Evolutionary conservation across 2,888 invertebrate species (phyloP).

Genomic region (Lycia hirtaria): DNA sequence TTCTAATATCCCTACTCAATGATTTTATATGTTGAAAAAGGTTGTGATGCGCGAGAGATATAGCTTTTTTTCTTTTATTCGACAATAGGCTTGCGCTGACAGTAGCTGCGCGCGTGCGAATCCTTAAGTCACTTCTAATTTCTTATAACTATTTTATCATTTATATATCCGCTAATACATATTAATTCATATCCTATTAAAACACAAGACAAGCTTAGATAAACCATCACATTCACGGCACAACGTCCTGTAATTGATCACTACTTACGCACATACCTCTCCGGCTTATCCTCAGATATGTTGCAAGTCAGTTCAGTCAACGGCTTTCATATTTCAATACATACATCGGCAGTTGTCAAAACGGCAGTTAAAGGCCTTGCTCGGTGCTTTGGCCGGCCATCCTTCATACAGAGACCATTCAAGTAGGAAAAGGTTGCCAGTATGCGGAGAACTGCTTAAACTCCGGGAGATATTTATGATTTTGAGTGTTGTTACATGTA

Average conservation of each 20-base stretch:
- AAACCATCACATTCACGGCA: constrained; percentile 35
- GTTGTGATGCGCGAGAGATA: too few species aligned
- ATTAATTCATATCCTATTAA: not conserved
- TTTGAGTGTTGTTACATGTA: not conserved
- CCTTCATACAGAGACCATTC: constrained; percentile 78
- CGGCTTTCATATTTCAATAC: constrained; percentile 78
- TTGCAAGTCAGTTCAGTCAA: constrained; percentile 56
- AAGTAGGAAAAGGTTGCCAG: constrained; percentile 47
- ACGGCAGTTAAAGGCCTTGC: constrained; percentile 66
- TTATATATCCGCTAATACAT: not conserved
- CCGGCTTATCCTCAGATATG: constrained; percentile 51
- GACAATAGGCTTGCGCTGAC: too few species aligned
- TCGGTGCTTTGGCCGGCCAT: constrained; percentile 61
- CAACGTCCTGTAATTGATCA: constrained; percentile 28
- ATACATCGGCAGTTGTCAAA: constrained; percentile 78
- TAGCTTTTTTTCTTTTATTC: too few species aligned
- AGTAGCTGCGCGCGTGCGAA: too few species aligned
- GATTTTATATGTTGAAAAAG: too few species aligned
- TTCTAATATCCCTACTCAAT: too few species aligned
- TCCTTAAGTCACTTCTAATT: too few species aligned
- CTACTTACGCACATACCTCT: constrained; percentile 35
- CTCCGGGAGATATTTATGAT: not conserved
- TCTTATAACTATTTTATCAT: not conserved
- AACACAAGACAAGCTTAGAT: constrained; percentile 20
- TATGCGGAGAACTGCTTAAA: not conserved